Base-by-base conservation (phyloP, 1,140 invertebrate species). In the Zeugodacus cucurbitae region DNA sequence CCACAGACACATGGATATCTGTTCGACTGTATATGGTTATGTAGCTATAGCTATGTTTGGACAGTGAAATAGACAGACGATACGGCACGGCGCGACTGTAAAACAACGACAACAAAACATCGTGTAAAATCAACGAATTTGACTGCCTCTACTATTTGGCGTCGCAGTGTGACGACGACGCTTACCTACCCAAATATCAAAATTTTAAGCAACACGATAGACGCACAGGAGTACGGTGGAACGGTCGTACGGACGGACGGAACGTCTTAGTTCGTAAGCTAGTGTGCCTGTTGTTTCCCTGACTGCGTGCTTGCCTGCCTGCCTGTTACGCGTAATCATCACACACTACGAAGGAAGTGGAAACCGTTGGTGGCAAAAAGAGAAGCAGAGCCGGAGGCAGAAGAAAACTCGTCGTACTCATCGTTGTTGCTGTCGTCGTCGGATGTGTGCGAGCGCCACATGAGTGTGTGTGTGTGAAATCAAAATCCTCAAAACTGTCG, bases 71-170 rank as follows among this genome's bases (percentile, higher is more conserved):
- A 26, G 32, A 58, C 54, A 87, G 32, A 22, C 74, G 11, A 48
- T 82, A 11, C 41, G 41, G 8, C 74, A 48, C 41, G 34, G 1
- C 32, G 26, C 7, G 48, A n/a, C 22, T 54, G 74, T 82, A 82
- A 82, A 82, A 41, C 22, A 82, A 41, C 22, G 20, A 48, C 74
- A 82, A 82, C 37, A 82, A 48, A 58, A 87, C 48, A 58, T 26
- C 54, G 34, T 87, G 74, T 82, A 82, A 82, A 82, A 82, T 82
- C 74, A 48, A 82, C 41, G 74, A 82, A 82, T 82, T 82, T 82
- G 20, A 14, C 74, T 48, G 74, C 26, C 37, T 82, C 22, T 17
- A 41, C 10, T n/a, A 82, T 48, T 82, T 54, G 48, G 14, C 1
- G 22, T 14, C 11, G 6, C n/a, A 48, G 74, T 82, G 20, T 82